phyloP scores from a whole-genome alignment of 2,888 invertebrate species.

The Sphecodes monilicornis region DNA sequence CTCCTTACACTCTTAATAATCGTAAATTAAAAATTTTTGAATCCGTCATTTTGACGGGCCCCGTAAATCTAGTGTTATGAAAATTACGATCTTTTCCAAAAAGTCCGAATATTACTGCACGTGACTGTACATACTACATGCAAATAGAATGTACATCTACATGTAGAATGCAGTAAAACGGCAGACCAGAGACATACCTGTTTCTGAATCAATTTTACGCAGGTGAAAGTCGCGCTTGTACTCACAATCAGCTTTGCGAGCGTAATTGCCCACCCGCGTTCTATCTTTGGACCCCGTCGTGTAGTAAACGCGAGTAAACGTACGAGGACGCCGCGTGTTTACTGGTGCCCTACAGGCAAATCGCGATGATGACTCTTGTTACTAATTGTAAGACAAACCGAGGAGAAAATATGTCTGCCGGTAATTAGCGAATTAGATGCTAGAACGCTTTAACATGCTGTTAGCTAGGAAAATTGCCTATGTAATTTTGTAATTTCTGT shows the following conservation, averaged over 20 bases:
- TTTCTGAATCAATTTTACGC: constrained; percentile 36
- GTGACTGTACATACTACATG: neutral
- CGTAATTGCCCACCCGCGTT: constrained; percentile 48
- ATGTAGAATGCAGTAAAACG: neutral
- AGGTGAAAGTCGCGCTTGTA: constrained; percentile 52
- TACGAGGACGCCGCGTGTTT: neutral
- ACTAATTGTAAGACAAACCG: neutral
- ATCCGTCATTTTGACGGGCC: no score
- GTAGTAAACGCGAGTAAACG: constrained; percentile 1
- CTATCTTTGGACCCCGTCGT: constrained; percentile 43
- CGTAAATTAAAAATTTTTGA: no score
- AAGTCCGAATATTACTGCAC: no score
- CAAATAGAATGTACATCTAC: neutral
- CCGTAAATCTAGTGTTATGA: no score
- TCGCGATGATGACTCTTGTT: neutral
- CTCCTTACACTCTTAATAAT: no score
- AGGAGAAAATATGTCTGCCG: neutral
- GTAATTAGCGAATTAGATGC: neutral
- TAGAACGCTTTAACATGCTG: neutral
- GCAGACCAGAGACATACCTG: constrained; percentile 6
- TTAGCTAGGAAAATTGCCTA: neutral
- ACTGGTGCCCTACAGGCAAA: neutral
- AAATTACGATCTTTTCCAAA: no score
- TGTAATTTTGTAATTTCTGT: neutral
- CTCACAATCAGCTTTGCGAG: constrained; percentile 28